Evolutionary conservation across 2,113 vertebrate species (phyloP).

Genomic region (Willisornis vidua): DNA sequence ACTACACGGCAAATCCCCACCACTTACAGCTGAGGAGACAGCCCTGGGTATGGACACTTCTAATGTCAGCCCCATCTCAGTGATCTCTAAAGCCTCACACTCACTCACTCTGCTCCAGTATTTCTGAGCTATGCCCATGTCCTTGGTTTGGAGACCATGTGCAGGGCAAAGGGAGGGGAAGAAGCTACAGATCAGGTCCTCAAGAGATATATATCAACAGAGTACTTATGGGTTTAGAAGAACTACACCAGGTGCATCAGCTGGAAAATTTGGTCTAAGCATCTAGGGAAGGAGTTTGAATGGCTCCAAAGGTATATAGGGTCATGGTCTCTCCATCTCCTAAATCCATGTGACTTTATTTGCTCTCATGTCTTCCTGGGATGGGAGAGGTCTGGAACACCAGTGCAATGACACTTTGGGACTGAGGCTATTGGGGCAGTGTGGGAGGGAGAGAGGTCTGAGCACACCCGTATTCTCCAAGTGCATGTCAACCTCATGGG

Average conservation of each 20-base stretch:
- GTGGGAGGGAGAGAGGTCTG: neutral
- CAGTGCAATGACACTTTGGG: rapidly evolving
- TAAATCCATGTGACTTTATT: neutral
- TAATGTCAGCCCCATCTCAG: neutral
- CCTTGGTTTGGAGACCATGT: neutral
- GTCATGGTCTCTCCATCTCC: neutral
- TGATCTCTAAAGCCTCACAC: neutral
- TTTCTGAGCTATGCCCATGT: neutral
- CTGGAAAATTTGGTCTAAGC: neutral
- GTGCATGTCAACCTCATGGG: neutral
- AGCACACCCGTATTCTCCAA: neutral
- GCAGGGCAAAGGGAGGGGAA: neutral
- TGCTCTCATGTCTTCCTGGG: neutral
- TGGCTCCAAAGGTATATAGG: neutral
- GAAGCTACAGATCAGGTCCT: neutral
- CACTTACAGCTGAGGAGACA: neutral
- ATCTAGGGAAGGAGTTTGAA: neutral
- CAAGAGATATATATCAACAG: neutral
- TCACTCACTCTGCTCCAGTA: neutral
- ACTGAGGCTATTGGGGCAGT: neutral
- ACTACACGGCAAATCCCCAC: neutral
- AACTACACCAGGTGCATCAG: neutral
- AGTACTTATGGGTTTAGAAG: neutral
- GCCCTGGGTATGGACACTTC: neutral
- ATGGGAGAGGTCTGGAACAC: neutral